Base-by-base conservation (phyloP, 2,888 invertebrate genomes). In the Tachina fera region DNA sequence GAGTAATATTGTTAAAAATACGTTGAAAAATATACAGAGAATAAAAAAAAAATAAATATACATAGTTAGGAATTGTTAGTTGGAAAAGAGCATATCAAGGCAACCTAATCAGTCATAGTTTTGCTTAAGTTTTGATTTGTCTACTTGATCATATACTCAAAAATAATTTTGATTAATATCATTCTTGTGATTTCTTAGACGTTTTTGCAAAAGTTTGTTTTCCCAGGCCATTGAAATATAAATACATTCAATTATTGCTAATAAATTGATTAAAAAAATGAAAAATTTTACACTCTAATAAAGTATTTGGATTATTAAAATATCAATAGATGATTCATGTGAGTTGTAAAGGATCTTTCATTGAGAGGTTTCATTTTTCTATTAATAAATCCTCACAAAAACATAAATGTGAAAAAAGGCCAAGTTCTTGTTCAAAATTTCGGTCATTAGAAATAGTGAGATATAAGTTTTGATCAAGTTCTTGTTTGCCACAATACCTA, bases 161-260 rank as follows among this genome's bases (percentile, higher is more conserved):
- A 47, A 47, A 71, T 56, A 22, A 45, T 41, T 39, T 19, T 68
- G 31, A 53, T 43, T 43, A 43, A 43, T 5, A 56, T 68, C 9
- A 51, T 41, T 70, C 53, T 16, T 43, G 13, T 43, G 14, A 47
- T 49, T 49, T 60, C 60, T 49, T 60, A 9, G 5, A 43, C 14
- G 0, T 45, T 31, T 53, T 41, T 19, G 1, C 4, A 13, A 49
- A 45, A 67, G 16, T 2, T 56, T 22, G 1, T 47, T n/a, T 65
- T 53, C 8, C 1, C 8, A 31, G 60, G 31, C 31, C 67, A 83
- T 77, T 83, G 51, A 53, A 39, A 67, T 74, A 61, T 74, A 83
- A 83, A 74, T 60, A 67, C 68, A 47, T 68, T 83, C 72, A 78
- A 70, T 78, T 83, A 83, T 83, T 74, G 51, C 77, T 61, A 74